Evolutionary conservation across 2,113 vertebrate species (phyloP), one percentile per base, ranked within the genome.

Genomic region (Ammospiza nelsoni): DNA sequence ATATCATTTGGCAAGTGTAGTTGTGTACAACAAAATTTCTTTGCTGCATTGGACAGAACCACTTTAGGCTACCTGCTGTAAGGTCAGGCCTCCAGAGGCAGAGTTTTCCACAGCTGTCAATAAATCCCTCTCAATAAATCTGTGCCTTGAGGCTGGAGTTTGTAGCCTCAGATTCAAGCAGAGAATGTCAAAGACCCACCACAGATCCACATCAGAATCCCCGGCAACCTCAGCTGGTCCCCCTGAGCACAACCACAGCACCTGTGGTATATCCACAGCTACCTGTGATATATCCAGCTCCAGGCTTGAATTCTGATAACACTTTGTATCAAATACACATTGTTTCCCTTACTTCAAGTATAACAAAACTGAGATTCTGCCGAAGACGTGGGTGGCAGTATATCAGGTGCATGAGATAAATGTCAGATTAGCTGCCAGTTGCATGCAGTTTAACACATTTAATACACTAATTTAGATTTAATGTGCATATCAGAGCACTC

Each of bases 401-500:
- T 78, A 90, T 89, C 88, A 93, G 48, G 85, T 93, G 75, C 0
- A 2, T 72, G 83, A 90, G 76, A 78, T 55, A 84, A 96, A 71
- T 89, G 83, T 90, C 83, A 90, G 52, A 86, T 75, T 75, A 89
- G 31, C 61, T 93, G 93, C 93, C 57, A 92, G 79, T 62, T 86
- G 28, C 21, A 59, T 35, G 19, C 44, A 49, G n/a, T 75, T 93
- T 87, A 94, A 68, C 76, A 62, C 63, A 66, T 91, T 95, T 77
- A 87, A 89, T 83, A 89, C 27, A 74, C 48, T 94, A 95, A 95
- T 87, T 96, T 90, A 79, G 59, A 67, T 88, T 90, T 87, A 95
- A 93, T 95, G 72, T 90, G 85, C 44, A 35, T 94, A 90, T 86
- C 88, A 78, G 44, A 88, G 65, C 44, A 52, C 33, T 83, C 23